Evolutionary conservation across 2,113 vertebrate species (phyloP).

Genomic region (Rhabdomys dilectus): DNA sequence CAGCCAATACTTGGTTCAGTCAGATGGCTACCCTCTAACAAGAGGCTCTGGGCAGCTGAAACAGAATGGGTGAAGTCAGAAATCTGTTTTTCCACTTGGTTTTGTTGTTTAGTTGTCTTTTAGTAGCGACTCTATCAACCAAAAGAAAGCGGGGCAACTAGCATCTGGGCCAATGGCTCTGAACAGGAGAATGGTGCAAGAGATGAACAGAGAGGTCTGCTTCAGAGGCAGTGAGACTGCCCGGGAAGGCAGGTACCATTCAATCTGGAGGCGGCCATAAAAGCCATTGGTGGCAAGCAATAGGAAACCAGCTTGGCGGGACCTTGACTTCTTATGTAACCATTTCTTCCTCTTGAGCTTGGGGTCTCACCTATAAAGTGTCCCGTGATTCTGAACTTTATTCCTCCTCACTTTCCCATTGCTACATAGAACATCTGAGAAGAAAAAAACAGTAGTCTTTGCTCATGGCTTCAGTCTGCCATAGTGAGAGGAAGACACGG

Average conservation of each 20-base stretch:
- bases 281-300: neutral
- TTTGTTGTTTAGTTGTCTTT: neutral
- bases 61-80: rapidly evolving
- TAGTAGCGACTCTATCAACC: neutral
- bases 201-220: neutral
- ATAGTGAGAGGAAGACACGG: neutral
- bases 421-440: neutral
- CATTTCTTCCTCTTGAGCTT: neutral
- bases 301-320: neutral
- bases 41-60: neutral
- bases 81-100: neutral
- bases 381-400: neutral
- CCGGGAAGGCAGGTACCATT: rapidly evolving
- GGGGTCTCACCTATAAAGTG: neutral
- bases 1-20: rapidly evolving
- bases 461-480: neutral
- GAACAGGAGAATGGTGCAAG: rapidly evolving
- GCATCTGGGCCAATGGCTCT: neutral
- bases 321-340: neutral
- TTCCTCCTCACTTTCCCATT: neutral
- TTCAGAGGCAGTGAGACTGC: neutral
- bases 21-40: rapidly evolving
- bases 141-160: neutral
- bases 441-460: too few relatives aligned
- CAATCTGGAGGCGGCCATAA: rapidly evolving